Evolutionary conservation across 1,140 invertebrate genomes (phyloP), one percentile per base, ranked within the genome.

Genomic region (Ceratosolen solmsi): DNA sequence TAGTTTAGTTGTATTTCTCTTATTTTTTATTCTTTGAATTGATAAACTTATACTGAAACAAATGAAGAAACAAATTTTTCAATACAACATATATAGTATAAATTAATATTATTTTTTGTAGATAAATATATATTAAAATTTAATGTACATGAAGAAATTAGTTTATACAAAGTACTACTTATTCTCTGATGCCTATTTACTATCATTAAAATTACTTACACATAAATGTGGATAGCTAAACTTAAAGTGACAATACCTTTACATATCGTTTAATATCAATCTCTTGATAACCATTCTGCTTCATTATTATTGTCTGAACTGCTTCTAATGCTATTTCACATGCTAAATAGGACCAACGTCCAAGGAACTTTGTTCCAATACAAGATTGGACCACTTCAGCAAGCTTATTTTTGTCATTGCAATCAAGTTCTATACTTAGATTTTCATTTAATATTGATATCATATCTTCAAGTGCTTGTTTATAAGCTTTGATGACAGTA

Each of bases 241-340:
- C 22, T n/a, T 65, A 5, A n/a, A n/a, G n/a, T n/a, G n/a, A n/a
- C n/a, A n/a, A 72, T 51, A 99, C 96, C 93, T 99, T 99, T 2
- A 98, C 98, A 90, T 99, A 99, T 89, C 98, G 94, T 88, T 99
- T 99, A 82, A 99, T 98, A 89, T 99, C 99, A 87, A 99, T 98
- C 92, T 99, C 98, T 84, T 95, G 94, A 83, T 96, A 94, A 30
- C 97, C 98, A 92, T 96, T 96, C 85, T 98, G 97, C 85, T 97
- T 97, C 17, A 98, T 86, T 41, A 94, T 94, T 63, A 99, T 97
- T 20, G 97, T 99, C 82, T 96, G 93, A 22, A 99, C 98, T 60
- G 99, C 98, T 88, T 99, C 96, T 25, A 99, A 90, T 20, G 99
- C 98, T 89, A 99, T 99, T 84, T 96, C 94, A 81, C 99, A 99